Evolutionary conservation across 2,113 vertebrate genomes (phyloP).

Genomic region (Hippoglossus stenolepis): DNA sequence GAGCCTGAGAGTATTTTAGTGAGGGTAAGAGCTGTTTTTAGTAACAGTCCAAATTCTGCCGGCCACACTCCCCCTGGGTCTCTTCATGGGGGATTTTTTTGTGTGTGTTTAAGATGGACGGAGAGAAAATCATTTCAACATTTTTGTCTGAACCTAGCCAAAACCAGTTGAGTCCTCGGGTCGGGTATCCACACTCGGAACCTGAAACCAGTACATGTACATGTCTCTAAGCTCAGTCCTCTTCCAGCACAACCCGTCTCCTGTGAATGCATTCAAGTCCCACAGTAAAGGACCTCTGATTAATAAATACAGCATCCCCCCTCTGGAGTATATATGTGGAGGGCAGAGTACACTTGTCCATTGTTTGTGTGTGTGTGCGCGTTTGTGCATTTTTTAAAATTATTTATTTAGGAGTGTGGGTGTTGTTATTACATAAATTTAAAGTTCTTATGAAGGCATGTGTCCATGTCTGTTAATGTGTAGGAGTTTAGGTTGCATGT

Average conservation of each 20-base stretch:
- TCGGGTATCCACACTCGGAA: no score
- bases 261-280: background rate
- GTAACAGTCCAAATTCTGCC: no score
- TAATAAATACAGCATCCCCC: slow-evolving; percentile 31
- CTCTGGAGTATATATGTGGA: slow-evolving; percentile 33
- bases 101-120: no score
- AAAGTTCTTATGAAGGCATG: slow-evolving; percentile 12
- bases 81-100: no score
- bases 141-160: no score
- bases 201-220: background rate
- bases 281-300: slow-evolving; percentile 13
- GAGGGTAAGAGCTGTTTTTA: slow-evolving; percentile 64
- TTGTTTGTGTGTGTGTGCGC: background rate
- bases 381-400: slow-evolving; percentile 1
- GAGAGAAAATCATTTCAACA: no score
- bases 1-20: slow-evolving; percentile 50
- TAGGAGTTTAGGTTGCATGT: background rate
- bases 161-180: no score
- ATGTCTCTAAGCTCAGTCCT: slow-evolving; percentile 5
- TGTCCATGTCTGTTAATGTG: slow-evolving; percentile 6
- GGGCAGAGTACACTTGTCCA: background rate
- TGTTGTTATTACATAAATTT: slow-evolving; percentile 8
- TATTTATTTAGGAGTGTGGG: slow-evolving; percentile 6
- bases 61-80: no score
- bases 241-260: background rate